phyloP scores from a whole-genome alignment of 2,797 vertebrate species.

The Pantherophis alleghaniensis region DNA sequence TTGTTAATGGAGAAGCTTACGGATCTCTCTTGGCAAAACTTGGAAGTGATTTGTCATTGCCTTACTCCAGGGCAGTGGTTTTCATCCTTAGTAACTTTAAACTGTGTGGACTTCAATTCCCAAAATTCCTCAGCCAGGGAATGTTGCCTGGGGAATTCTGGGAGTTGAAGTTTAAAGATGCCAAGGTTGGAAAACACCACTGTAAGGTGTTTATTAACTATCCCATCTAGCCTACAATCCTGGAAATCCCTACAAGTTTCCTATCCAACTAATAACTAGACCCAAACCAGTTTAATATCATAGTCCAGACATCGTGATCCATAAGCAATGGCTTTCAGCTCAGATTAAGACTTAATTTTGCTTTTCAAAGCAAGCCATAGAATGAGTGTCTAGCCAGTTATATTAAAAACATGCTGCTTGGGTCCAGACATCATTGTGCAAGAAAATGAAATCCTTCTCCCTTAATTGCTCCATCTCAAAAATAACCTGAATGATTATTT shows the following conservation, averaged over 20 bases:
- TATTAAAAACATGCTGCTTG: not conserved
- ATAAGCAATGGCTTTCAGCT: not conserved
- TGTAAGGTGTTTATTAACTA: not conserved
- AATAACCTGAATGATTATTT: not conserved
- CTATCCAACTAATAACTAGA: not conserved
- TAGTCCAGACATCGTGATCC: not conserved
- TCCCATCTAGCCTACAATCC: not conserved
- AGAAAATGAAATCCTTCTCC: not conserved
- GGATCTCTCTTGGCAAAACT: not conserved
- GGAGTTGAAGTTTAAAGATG: not conserved
- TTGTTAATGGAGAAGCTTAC: not conserved
- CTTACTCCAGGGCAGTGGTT: not conserved
- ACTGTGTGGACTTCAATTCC: not conserved
- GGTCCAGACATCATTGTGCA: not conserved
- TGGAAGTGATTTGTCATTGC: not conserved
- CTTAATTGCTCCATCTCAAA: not conserved
- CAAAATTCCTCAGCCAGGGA: not conserved
- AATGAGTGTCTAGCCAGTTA: not conserved
- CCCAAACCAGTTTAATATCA: not conserved
- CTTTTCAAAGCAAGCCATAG: conserved; percentile 1
- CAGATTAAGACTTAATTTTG: not conserved
- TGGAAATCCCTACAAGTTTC: not conserved
- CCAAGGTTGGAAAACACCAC: not conserved
- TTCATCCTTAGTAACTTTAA: not conserved
- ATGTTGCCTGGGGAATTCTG: not conserved